Evolutionary conservation across 1,140 invertebrate genomes (phyloP).

Genomic region (Gryon sp.): DNA sequence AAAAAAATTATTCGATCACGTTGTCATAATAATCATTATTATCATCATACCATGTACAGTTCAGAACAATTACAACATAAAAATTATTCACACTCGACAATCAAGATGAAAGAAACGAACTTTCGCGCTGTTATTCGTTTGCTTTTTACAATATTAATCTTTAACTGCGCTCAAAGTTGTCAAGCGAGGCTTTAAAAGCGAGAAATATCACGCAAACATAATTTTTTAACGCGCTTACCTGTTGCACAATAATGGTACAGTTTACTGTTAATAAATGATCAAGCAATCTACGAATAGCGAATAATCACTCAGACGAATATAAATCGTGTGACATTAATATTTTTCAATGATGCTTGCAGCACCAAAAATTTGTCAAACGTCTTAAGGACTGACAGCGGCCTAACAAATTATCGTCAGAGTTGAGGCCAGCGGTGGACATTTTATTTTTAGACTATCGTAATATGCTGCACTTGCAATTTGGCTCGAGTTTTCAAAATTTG

Average conservation of each 20-base stretch:
- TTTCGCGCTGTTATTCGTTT: not conserved
- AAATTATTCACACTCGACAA: too few relatives aligned
- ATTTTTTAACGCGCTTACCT: constrained; percentile 47
- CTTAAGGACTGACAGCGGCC: constrained; percentile 27
- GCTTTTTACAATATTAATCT: constrained; percentile 2
- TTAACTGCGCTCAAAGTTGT: constrained; percentile 15
- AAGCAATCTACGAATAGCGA: constrained; percentile 30
- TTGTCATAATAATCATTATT: too few relatives aligned
- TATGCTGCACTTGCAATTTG: constrained; percentile 21
- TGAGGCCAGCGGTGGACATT: constrained; percentile 12
- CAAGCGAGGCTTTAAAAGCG: constrained; percentile 7
- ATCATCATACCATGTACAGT: too few relatives aligned
- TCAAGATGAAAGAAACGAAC: too few relatives aligned
- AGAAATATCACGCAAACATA: constrained; percentile 32
- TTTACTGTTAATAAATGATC: constrained; percentile 36
- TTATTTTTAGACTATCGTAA: constrained; percentile 42
- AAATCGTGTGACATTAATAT: constrained; percentile 54
- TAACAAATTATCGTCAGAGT: constrained; percentile 47
- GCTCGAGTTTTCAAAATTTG: constrained; percentile 29
- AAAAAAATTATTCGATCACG: too few relatives aligned
- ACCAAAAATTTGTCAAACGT: constrained; percentile 58
- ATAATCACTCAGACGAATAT: constrained; percentile 43
- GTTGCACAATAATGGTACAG: constrained; percentile 43
- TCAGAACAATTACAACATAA: too few relatives aligned
- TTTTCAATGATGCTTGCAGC: constrained; percentile 53